Conservation (phyloP, 2,888 invertebrate species). For the Rhagophthalmus giganteus region DNA sequence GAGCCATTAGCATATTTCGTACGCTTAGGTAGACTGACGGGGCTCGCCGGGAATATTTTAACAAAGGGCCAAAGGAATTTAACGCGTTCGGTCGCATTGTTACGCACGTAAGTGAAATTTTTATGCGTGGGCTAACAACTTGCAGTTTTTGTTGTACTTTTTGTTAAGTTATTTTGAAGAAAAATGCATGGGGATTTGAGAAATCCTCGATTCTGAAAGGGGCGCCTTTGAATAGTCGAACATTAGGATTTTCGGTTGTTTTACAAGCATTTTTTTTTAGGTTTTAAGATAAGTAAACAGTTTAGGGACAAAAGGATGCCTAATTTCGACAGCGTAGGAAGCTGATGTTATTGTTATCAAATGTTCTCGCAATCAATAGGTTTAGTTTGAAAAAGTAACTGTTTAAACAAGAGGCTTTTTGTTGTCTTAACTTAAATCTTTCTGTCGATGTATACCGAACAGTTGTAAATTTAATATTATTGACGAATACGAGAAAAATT, state of each 20-base stretch:
- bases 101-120: slow-evolving; percentile 6
- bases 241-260: background rate
- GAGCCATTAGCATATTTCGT: slow-evolving; percentile 23
- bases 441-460: no score
- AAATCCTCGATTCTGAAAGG: background rate
- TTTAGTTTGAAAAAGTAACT: no score
- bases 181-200: background rate
- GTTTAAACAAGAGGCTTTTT: no score
- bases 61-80: slow-evolving; percentile 16
- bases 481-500: no score
- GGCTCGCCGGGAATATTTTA: slow-evolving; percentile 14
- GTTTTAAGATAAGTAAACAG: no score
- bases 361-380: no score
- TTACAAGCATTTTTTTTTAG: no score
- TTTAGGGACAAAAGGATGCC: no score
- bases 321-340: no score
- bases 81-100: slow-evolving; percentile 11
- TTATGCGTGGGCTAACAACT: slow-evolving; percentile 10
- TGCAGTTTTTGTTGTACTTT: slow-evolving; percentile 7
- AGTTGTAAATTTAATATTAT: no score
- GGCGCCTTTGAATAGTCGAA: background rate
- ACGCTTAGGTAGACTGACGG: slow-evolving; percentile 14
- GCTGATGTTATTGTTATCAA: no score
- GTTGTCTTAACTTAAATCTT: no score
- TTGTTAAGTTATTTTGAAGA: background rate